Conservation (phyloP, 2,888 invertebrate species). For the Liposcelis brunnea region DNA sequence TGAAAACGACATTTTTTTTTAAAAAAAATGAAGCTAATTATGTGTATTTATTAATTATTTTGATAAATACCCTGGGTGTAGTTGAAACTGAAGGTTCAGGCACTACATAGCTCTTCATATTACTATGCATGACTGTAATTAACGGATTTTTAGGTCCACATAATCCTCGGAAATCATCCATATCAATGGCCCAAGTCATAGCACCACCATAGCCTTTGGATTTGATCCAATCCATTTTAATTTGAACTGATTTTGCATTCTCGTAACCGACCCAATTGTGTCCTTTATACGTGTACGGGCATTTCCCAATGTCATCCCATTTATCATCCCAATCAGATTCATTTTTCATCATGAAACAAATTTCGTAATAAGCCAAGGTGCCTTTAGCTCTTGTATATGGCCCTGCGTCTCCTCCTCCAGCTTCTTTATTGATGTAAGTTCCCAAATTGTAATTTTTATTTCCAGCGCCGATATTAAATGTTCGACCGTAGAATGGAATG, state of each 20-base stretch:
- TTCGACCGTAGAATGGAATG: constrained; percentile 79
- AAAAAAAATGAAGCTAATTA: too few relatives aligned
- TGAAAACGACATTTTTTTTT: not conserved
- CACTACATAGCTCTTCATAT: constrained; percentile 42
- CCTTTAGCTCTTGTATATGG: constrained; percentile 76
- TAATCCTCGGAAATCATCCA: constrained; percentile 76
- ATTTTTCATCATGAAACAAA: constrained; percentile 56
- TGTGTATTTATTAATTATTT: too few relatives aligned
- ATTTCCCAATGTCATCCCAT: constrained; percentile 67
- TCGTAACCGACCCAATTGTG: constrained; percentile 73
- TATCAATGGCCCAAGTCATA: constrained; percentile 85
- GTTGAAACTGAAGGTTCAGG: constrained; percentile 22
- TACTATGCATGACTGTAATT: constrained; percentile 50
- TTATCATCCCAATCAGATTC: constrained; percentile 58
- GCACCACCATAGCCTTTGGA: constrained; percentile 68
- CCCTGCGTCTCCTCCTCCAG: constrained; percentile 71
- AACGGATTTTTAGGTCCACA: constrained; percentile 64
- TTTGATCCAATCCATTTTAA: constrained; percentile 82
- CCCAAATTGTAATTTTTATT: constrained; percentile 70
- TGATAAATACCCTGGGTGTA: constrained; percentile 21
- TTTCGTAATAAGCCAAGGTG: constrained; percentile 78
- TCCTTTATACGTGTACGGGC: constrained; percentile 73
- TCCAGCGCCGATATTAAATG: constrained; percentile 62
- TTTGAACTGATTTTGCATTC: constrained; percentile 58
- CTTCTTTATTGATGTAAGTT: constrained; percentile 80